Base-by-base conservation (phyloP, 2,113 vertebrate genomes). In the Sapajus apella region DNA sequence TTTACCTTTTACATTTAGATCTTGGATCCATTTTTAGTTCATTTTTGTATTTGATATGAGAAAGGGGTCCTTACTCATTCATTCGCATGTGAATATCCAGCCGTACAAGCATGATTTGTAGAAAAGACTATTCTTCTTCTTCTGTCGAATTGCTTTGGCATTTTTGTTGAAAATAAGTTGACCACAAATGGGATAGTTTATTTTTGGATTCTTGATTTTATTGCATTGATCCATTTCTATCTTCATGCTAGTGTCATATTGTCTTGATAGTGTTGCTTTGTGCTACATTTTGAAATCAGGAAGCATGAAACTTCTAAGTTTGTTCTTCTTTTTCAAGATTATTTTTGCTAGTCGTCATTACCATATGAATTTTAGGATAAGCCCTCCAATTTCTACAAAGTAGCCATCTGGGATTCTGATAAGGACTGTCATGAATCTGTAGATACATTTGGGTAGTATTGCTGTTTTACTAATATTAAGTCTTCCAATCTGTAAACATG, bases 311-410 rank as follows among this genome's bases (percentile, higher is more conserved):
- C 52, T 8, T 82, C 58, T 79, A 73, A 73, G 6, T 87, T 84
- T 77, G 21, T 50, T 61, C 23, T 77, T 76, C 30, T 77, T 82
- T 73, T 92, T 12, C 35, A 68, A 85, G 47, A 35, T 11, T 89
- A 17, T 32, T 81, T 94, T 73, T 75, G 18, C 85, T 50, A 40
- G n/a, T 77, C 25, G 87, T 50, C 6, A 43, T 92, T 90, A 77
- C 70, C n/a, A 43, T 90, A 40, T 80, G 61, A 87, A 64, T 77
- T 97, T 95, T 97, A 83, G 43, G 32, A 73, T 87, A 82, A 90
- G 32, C 11, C 64, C 96, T 20, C 43, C 66, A 83, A 55, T 93
- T 40, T 90, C 88, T 95, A 45, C n/a, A 72, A 85, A 90, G 16
- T 83, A 95, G 2, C 4, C 21, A 83, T 13, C 52, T 56, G 16